Base-by-base conservation (phyloP, 2,888 invertebrate species). In the Euproctis similis region DNA sequence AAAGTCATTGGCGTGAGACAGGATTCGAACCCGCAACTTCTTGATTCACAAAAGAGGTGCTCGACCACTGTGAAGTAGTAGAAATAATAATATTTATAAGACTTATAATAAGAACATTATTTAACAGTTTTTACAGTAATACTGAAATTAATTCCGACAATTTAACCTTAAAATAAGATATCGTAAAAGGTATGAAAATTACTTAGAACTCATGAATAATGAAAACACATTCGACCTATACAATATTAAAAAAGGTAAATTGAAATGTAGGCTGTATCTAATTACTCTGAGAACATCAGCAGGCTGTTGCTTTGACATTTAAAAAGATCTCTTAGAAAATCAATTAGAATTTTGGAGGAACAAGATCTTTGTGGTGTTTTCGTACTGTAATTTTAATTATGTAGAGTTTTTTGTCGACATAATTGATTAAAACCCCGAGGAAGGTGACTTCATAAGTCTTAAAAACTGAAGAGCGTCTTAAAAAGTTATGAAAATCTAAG, bases 31-130 rank as follows among this genome's bases (percentile, higher is more conserved):
- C n/a, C n/a, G n/a, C n/a, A n/a, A n/a, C n/a, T n/a, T n/a, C n/a
- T n/a, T n/a, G n/a, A n/a, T n/a, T n/a, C n/a, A n/a, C n/a, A n/a
- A n/a, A n/a, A n/a, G 30, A 9, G 14, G 24, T 8, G 36, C 29
- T 26, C 31, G 35, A 39, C 42, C 43, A 46, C 37, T 45, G 38
- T n/a, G n/a, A n/a, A n/a, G n/a, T n/a, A n/a, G n/a, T n/a, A n/a
- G n/a, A n/a, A n/a, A n/a, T n/a, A n/a, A n/a, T n/a, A n/a, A n/a
- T n/a, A n/a, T n/a, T n/a, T n/a, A n/a, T n/a, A n/a, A n/a, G n/a
- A n/a, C n/a, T n/a, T n/a, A n/a, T n/a, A n/a, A n/a, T n/a, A n/a
- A n/a, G n/a, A n/a, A n/a, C n/a, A n/a, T 10, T 10, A 21, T 8
- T 10, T 6, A 11, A 2, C 21, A 21, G 7, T 19, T 17, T n/a